phyloP scores from a whole-genome alignment of 2,113 vertebrate genomes.

The Scalopus aquaticus region DNA sequence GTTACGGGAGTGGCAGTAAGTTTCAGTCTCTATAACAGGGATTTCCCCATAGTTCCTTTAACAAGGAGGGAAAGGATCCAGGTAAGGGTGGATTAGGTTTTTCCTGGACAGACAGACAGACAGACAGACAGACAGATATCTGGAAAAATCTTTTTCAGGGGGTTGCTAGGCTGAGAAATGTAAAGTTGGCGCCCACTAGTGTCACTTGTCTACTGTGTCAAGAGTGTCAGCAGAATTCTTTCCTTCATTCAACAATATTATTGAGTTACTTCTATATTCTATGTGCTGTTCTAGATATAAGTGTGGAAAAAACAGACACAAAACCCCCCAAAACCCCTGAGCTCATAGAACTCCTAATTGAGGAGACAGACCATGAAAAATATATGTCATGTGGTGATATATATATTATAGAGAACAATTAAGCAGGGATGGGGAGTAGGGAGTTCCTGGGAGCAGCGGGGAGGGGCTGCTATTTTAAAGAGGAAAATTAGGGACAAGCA shows the following conservation, averaged over 20 bases:
- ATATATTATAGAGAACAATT: not conserved
- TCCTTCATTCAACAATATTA: not conserved
- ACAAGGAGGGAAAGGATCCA: not conserved
- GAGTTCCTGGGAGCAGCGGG: not conserved
- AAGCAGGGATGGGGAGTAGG: not conserved
- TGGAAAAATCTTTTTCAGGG: not conserved
- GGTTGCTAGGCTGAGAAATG: not conserved
- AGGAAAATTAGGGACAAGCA: not conserved
- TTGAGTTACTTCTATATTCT: not conserved
- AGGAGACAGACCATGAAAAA: not conserved
- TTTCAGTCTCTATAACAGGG: not conserved
- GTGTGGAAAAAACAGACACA: not conserved
- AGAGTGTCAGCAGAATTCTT: not conserved
- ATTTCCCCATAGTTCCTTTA: not conserved
- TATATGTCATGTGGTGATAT: not conserved
- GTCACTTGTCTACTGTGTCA: not conserved
- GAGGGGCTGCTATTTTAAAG: not conserved
- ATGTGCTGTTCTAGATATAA: not conserved
- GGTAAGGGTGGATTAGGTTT: not conserved
- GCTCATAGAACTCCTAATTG: not conserved
- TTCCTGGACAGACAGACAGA: not conserved
- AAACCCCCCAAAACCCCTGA: not conserved
- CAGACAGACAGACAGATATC: not conserved
- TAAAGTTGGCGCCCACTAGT: not conserved
- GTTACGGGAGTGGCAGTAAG: not conserved